These are phyloP conservation scores for Spilarctia lutea DNA, from an alignment of 2,888 invertebrate species.

Conservation along the genomic window DNA sequence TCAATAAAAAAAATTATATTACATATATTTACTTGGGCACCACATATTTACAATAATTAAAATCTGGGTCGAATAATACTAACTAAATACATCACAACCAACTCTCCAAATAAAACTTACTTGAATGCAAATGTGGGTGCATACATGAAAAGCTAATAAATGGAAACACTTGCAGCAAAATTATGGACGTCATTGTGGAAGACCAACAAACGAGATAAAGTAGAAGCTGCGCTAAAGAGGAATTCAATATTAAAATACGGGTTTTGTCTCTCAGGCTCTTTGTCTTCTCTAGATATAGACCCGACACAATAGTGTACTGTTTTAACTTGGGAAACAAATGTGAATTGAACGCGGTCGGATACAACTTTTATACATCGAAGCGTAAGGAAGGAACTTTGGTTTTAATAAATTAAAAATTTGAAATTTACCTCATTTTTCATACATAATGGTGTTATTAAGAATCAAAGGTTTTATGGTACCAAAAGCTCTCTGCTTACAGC, in stretches of 20 bases:
- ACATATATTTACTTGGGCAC: no score
- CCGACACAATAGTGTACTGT: neutral
- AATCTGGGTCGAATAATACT: no score
- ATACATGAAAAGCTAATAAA: no score
- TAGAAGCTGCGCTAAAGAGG: neutral
- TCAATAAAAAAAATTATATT: no score
- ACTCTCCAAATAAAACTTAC: neutral
- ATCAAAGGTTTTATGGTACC: no score
- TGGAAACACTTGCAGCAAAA: neutral
- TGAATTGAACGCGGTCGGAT: neutral
- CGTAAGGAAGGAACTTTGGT: neutral
- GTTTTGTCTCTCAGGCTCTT: neutral
- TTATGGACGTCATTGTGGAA: neutral
- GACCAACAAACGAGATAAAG: neutral
- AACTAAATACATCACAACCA: neutral
- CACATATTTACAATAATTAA: no score
- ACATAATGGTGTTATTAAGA: no score
- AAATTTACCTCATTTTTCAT: neutral
- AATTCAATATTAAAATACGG: conserved; percentile 6
- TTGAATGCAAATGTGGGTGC: neutral
- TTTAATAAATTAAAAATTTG: neutral
- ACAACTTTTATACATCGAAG: neutral
- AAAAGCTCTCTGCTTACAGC: no score
- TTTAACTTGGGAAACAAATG: neutral
- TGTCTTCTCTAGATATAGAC: neutral